Conservation (phyloP, 2,888 invertebrate genomes). For the Lasioglossum figueresi region DNA sequence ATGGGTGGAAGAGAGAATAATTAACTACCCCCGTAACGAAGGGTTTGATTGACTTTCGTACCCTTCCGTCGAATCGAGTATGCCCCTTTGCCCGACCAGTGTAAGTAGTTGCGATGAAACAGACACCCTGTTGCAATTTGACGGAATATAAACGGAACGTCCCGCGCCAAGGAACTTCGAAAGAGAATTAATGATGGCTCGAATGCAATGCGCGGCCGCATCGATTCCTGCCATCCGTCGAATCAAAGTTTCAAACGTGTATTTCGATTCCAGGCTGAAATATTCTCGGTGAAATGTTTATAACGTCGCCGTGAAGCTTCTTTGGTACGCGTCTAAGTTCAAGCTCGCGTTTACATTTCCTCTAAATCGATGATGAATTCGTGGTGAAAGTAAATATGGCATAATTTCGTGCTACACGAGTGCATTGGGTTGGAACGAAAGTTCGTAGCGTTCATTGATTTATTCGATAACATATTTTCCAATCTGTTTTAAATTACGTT, state of each 20-base stretch:
- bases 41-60: constrained; percentile 22
- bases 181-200: constrained; percentile 4
- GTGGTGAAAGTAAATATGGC: background rate
- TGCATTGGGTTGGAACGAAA: too few species aligned
- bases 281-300: background rate
- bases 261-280: background rate
- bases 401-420: background rate
- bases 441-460: too few species aligned
- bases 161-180: background rate
- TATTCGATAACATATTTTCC: too few species aligned
- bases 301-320: background rate
- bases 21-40: constrained; percentile 21
- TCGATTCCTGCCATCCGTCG: background rate
- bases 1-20: constrained; percentile 26
- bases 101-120: background rate
- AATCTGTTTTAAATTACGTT: too few species aligned
- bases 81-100: background rate
- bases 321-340: background rate
- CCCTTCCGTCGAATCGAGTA: background rate
- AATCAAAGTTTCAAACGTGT: background rate
- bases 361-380: background rate
- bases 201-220: background rate
- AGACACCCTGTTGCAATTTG: background rate
- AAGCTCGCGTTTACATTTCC: background rate
- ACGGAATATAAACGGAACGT: background rate